Base-by-base conservation (phyloP, 92 coral and sea anemone genomes). In the Isaurus tuberculatus region DNA sequence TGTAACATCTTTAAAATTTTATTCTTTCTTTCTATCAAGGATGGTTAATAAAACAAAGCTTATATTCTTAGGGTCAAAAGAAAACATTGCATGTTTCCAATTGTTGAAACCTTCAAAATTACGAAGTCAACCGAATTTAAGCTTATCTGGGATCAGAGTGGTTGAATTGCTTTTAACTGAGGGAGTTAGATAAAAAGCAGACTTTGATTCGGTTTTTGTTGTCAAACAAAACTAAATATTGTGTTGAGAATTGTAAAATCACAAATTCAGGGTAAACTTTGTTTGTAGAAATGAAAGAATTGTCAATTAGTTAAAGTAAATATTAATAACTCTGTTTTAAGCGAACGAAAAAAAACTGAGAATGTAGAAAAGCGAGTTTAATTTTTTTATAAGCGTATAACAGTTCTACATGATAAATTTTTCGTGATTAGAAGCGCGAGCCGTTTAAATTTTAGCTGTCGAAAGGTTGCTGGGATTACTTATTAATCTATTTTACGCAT, bases 301-400 rank as follows among this genome's bases (percentile, higher is more conserved):
- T 27, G 49, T n/a, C 32, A 77, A 77, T 32, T 46, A 77, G 27
- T 10, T 13, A 36, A 61, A 33, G 40, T 20, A 57, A 77, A 77
- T 23, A 60, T 60, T 40, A 57, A 40, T 60, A 58, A 32, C 19
- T 8, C 16, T 7, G 42, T 27, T 60, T 36, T 10, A 44, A 13
- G 9, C 43, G 27, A 2, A 11, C 44, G 6, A 53, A 31, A 14
- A 34, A 14, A 5, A 40, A 2, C 58, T 31, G 29, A 3, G 1
- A 55, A 55, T 5, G 2, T 10, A n/a, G 63, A 55, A 55, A 55
- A 2, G 27, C 22, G 63, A 19, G 5, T 55, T 55, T 8, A 55
- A n/a, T 8, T 55, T 17, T 20, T 55, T 55, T 55, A 19, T 5
- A 19, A 19, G 22, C 23, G 22, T 8, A 3, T 8, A 55, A 20